Percentiles rank a stretch among this genome's conserved stretches.
Conservation (phyloP, 2,797 vertebrate genomes). For the Bradypus variegatus region DNA sequence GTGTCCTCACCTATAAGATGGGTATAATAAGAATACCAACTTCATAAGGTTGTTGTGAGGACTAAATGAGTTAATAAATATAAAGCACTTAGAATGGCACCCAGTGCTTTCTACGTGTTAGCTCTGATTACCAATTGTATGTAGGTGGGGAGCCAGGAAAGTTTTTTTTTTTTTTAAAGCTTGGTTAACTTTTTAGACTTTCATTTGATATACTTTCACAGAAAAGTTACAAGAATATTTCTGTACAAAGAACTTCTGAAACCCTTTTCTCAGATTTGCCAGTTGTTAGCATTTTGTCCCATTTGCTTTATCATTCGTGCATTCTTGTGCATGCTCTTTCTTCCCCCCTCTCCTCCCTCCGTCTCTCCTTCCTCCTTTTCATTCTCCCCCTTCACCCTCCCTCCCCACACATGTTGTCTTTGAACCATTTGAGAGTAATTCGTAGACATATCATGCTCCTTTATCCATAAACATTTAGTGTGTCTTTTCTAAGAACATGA, state of each 20-base stretch:
- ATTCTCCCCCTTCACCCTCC: background rate
- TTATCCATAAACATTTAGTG: background rate
- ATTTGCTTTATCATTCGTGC: background rate
- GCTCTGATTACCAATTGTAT: background rate
- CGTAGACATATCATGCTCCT: background rate
- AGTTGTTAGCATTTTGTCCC: background rate
- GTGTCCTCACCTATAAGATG: background rate
- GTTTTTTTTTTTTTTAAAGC: no score
- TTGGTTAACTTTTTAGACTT: no score
- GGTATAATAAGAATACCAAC: background rate
- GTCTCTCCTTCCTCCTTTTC: background rate
- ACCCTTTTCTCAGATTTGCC: background rate
- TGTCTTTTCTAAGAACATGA: constrained; percentile 22
- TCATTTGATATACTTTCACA: background rate
- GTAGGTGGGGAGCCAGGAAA: no score
- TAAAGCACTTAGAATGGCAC: background rate
- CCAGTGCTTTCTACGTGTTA: background rate
- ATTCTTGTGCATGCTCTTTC: background rate
- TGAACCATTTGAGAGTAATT: background rate
- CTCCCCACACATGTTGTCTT: background rate
- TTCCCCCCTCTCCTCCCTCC: background rate
- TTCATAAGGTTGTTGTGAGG: background rate
- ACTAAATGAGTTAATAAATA: background rate
- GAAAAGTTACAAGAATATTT: background rate
- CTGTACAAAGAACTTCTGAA: background rate